Evolutionary conservation across 2,888 invertebrate species (phyloP).

Genomic region (Nephrocerus scutellatus): DNA sequence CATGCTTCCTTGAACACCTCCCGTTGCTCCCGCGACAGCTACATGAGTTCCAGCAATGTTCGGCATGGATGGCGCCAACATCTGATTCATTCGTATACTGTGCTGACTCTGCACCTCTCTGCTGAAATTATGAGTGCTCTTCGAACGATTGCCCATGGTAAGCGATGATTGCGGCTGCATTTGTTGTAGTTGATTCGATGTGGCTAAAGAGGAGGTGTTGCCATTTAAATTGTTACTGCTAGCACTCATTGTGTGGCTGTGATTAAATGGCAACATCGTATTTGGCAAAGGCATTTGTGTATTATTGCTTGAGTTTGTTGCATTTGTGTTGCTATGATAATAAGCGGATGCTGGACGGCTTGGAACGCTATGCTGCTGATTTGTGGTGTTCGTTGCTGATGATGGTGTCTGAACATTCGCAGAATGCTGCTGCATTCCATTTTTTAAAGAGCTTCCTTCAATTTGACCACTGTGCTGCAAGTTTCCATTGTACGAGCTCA

Average conservation of each 20-base stretch:
- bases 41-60: constrained; percentile 34
- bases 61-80: constrained; percentile 48
- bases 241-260: constrained; percentile 30
- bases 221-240: constrained; percentile 42
- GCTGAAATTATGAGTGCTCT: constrained; percentile 38
- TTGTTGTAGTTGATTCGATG: constrained; percentile 29
- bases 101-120: constrained; percentile 37
- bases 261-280: constrained; percentile 36
- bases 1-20: constrained; percentile 20
- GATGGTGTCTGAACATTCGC: too few relatives aligned
- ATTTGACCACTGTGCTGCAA: constrained; percentile 36
- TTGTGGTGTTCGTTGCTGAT: constrained; percentile 24
- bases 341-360: constrained; percentile 47
- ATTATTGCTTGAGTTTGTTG: constrained; percentile 23
- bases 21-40: constrained; percentile 27
- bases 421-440: constrained; percentile 27
- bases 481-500: constrained; percentile 40
- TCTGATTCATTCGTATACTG: constrained; percentile 43
- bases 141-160: constrained; percentile 36
- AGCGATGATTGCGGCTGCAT: constrained; percentile 32
- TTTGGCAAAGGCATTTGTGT: constrained; percentile 33
- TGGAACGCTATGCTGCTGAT: constrained; percentile 26
- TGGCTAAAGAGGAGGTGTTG: too few relatives aligned
- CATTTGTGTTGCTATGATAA: constrained; percentile 37
- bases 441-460: constrained; percentile 27